Percentiles rank a stretch among this genome's conserved stretches.
These are phyloP conservation scores for Didymodactylos carnosus DNA, from an alignment of 2,888 invertebrate genomes.

Conservation along the genomic window DNA sequence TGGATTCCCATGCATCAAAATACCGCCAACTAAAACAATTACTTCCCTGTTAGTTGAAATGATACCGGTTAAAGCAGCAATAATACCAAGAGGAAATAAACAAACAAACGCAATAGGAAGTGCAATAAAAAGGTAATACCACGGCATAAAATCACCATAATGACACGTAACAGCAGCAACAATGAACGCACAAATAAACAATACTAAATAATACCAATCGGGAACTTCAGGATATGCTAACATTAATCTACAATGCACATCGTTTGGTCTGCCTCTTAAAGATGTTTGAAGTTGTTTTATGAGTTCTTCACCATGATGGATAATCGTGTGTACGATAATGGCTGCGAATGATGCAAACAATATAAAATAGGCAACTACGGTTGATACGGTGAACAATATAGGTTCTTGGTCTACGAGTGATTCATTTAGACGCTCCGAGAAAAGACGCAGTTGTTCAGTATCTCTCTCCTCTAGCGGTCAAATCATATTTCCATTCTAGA, in stretches of 20 bases:
- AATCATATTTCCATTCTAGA: too few relatives aligned
- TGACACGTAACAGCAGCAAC: not conserved
- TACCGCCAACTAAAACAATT: not conserved
- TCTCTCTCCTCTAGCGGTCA: too few relatives aligned
- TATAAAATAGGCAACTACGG: too few relatives aligned
- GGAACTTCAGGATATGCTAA: not conserved
- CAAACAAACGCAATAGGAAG: not conserved
- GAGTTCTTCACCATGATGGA: not conserved
- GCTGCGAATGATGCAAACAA: too few relatives aligned
- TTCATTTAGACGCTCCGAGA: not conserved
- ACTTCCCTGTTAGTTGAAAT: not conserved
- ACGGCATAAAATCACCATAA: not conserved
- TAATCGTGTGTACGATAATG: not conserved
- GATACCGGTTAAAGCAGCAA: not conserved
- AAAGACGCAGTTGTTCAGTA: too few relatives aligned
- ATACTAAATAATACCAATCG: not conserved
- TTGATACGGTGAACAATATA: too few relatives aligned
- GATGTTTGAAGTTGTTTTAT: not conserved
- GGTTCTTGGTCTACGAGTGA: not conserved
- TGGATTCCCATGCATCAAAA: not conserved
- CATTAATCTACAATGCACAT: not conserved
- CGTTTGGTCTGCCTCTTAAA: not conserved
- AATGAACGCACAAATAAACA: not conserved
- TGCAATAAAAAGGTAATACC: not conserved
- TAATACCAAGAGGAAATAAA: not conserved